Conservation (phyloP, 2,113 vertebrate species). For the Dicerorhinus sumatrensis region DNA sequence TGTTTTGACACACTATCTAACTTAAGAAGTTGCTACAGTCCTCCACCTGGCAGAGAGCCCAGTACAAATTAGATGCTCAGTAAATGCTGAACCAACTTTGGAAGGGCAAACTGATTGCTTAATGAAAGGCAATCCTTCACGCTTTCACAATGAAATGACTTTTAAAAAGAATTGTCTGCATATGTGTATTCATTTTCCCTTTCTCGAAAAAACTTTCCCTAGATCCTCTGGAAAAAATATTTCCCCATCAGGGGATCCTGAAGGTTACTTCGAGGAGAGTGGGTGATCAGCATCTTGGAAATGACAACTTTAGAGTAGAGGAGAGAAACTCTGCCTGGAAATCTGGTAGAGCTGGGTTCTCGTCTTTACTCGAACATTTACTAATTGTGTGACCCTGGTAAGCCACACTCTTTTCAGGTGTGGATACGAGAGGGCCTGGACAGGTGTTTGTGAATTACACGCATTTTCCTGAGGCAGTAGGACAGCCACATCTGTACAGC, state of each 20-base stretch:
- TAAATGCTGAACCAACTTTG: background rate
- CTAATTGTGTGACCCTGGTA: background rate
- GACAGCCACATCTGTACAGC: background rate
- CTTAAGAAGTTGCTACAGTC: background rate
- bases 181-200: background rate
- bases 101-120: background rate
- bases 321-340: background rate
- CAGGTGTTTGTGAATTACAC: background rate
- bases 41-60: background rate
- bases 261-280: background rate
- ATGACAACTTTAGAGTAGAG: background rate
- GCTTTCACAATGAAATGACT: slow-evolving; percentile 6
- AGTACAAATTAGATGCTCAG: background rate
- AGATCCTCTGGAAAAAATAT: background rate
- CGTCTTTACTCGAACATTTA: background rate
- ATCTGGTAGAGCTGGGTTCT: background rate
- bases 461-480: background rate
- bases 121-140: background rate
- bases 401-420: background rate
- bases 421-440: background rate
- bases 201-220: background rate
- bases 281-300: background rate
- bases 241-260: background rate
- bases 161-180: background rate
- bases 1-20: background rate